Evolutionary conservation across 2,113 vertebrate genomes (phyloP), one percentile per base, ranked within the genome.

Genomic region (Mus pahari): DNA sequence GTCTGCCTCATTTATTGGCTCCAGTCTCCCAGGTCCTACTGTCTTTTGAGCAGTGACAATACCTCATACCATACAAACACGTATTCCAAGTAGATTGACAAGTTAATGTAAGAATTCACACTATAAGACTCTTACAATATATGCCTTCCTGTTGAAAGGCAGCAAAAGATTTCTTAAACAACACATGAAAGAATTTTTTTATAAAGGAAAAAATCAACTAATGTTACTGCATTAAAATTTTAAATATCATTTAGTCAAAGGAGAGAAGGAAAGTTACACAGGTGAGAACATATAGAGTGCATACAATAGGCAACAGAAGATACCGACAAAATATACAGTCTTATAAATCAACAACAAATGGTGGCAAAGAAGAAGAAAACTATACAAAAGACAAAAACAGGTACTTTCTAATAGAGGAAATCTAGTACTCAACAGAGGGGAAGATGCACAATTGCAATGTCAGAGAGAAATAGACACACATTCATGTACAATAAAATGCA

Each of bases 201-300:
- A 48, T 79, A 86, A 13, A 33, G 50, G 82, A 68, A 89, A 31
- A 64, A 2, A 45, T 0, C 20, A 39, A 50, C 53, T 58, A 22
- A 77, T 71, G 78, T 36, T 75, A 90, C 50, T 70, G 31, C 2
- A 75, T 75, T 82, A 92, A 81, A 96, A 94, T 91, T 84, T 92
- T 58, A 89, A 96, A 75, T 91, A 71, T 48, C 2, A 19, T 92
- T 81, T 64, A 64, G 28, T 71, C 20, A 88, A 91, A 94, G 28
- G 92, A 53, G 28, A 81, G 74, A 90, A 33, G 90, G 0, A 36
- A 92, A 92, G 7, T 50, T 86, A 81, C 31, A 36, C 5, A 64
- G 33, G 12, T 70, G 24, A 74, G 26, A 31, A 62, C 31, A 84
- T 36, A 42, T 39, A 2, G 4, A 74, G 86, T 13, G 62, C 11